Base-by-base conservation (phyloP, 2,113 vertebrate species). In the Eclectus roratus region DNA sequence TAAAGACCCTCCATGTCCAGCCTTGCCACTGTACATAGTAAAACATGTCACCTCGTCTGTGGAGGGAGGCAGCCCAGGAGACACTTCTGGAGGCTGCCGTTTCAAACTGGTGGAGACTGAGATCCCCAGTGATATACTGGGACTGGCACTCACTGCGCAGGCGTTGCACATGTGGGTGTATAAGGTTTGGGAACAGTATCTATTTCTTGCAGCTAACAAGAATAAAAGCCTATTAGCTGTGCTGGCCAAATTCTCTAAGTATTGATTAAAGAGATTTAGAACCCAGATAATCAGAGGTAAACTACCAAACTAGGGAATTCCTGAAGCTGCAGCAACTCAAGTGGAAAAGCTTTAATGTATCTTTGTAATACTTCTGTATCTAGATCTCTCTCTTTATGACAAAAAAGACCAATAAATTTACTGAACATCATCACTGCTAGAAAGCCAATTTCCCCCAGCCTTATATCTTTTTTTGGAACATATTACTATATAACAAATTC, bases 151-250 rank as follows among this genome's bases (percentile, higher is more conserved):
- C 2, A 0, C 13, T 0, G 0, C 6, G 13, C 13, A n/a, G 52
- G 10, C 0, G 0, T 28, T 37, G 23, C 47, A 33, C 2, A 0
- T 1, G 17, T 21, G 13, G 27, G 10, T 27, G 20, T 2, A 6
- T 17, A 66, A 61, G 10, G 13, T 13, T 23, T 46, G 44, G 44
- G 49, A 85, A 58, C 6, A 29, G 18, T 11, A 8, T 23, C 56
- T 63, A 14, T 63, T 66, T 25, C 77, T 61, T 46, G 61, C n/a
- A 3, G 2, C 41, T 83, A 61, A 29, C 6, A 35, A 35, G 19
- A 71, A 44, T 35, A 25, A 80, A 85, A 86, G 14, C 37, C 21
- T 76, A 15, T 65, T 83, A 43, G 49, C 31, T 44, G 8, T 44
- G 71, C 39, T 49, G 25, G 41, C 29, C 47, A 37, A 47, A 61